Evolutionary conservation across 1,140 invertebrate genomes (phyloP).

Genomic region (Bathynomus jamesi): DNA sequence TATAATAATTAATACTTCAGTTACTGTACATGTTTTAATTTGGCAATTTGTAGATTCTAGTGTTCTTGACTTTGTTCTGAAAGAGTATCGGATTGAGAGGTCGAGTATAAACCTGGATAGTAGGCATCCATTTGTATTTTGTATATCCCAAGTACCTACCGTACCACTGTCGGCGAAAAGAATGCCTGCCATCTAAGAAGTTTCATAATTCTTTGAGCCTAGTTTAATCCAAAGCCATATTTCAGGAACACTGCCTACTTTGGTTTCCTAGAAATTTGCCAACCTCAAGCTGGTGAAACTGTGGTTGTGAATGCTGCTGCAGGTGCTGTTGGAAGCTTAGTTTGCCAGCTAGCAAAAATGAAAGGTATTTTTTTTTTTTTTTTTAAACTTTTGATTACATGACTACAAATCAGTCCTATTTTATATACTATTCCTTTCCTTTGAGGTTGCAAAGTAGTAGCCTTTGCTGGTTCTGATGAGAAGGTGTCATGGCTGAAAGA

Average conservation of each 20-base stretch:
- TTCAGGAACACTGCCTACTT: constrained; percentile 61
- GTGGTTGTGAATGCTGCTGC: constrained; percentile 53
- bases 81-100: too few relatives aligned
- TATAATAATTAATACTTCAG: too few relatives aligned
- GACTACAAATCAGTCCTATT: neutral
- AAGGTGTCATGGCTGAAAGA: constrained; percentile 62
- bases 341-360: constrained; percentile 65
- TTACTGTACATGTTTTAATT: too few relatives aligned
- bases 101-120: too few relatives aligned
- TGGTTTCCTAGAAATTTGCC: constrained; percentile 58
- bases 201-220: too few relatives aligned
- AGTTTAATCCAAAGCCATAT: too few relatives aligned
- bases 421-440: neutral
- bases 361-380: constrained; percentile 43
- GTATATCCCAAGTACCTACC: too few relatives aligned
- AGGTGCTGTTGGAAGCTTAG: constrained; percentile 59
- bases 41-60: too few relatives aligned
- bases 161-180: too few relatives aligned
- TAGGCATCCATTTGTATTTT: too few relatives aligned
- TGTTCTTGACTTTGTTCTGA: too few relatives aligned
- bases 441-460: constrained; percentile 58
- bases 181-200: too few relatives aligned
- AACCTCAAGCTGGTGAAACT: constrained; percentile 58
- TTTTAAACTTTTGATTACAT: constrained; percentile 9
- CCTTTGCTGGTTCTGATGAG: constrained; percentile 59